Evolutionary conservation across 2,113 vertebrate species (phyloP), one percentile per base, ranked within the genome.

Genomic region (Xiphophorus hellerii): DNA sequence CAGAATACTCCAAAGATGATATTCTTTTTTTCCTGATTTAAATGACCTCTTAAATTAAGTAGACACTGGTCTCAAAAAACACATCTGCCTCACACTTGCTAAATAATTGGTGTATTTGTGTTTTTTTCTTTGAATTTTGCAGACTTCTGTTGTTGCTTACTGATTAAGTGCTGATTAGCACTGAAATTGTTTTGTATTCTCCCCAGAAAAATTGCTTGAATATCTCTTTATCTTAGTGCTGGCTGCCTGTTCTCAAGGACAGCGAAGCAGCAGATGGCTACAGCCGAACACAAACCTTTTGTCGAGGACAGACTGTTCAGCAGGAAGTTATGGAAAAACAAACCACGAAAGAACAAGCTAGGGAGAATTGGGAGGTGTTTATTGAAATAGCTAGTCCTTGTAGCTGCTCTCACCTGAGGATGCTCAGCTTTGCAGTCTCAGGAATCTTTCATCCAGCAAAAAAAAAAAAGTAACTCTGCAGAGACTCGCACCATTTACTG

Each of bases 401-500:
- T 71, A 74, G 79, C 73, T 73, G 75, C 71, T 81, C 81, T 83
- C 92, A 90, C 88, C 87, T 90, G 90, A 90, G 89, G 87, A 90
- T 44, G 62, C 76, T 81, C 73, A 77, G 31, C 77, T 82, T 75
- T 79, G 83, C 84, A 82, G 83, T 76, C 86, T 86, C 86, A 61
- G 78, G 68, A 73, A 83, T 76, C 81, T 89, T 91, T 90, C 84
- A 92, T 90, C 90, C 69, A 17, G 78, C 85, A 87, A 88, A 87
- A 37, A 35, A 10, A 35, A 11, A 88, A 87, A 82, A 85, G 10
- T 66, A 87, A 80, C 70, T 83, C 89, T 87, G 77, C 73, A 83
- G 89, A 88, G 91, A 89, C 81, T 71, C 62, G 7, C 5, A 75
- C 31, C 27, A 22, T 71, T 85, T 80, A 63, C 73, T 68, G 82